Evolutionary conservation across 2,113 vertebrate genomes (phyloP).

Genomic region (Myiopsitta monachus): DNA sequence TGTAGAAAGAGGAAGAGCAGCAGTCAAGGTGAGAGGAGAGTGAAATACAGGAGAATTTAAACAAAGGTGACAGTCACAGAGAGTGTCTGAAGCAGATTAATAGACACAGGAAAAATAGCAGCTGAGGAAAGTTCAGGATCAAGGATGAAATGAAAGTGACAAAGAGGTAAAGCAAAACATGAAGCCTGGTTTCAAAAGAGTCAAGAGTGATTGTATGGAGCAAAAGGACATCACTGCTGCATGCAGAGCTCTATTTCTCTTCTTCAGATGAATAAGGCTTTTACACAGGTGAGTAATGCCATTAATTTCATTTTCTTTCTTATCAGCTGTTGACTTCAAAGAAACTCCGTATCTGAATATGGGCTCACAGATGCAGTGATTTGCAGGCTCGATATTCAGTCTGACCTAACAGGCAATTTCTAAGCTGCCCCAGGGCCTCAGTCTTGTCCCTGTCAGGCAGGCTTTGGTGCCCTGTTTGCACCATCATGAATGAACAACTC

Average conservation of each 20-base stretch:
- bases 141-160: background rate
- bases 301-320: background rate
- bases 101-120: background rate
- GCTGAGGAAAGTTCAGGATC: constrained; percentile 26
- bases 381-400: background rate
- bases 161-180: background rate
- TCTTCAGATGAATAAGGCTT: background rate
- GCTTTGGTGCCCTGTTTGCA: background rate
- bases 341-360: background rate
- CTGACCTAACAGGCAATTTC: background rate
- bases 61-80: background rate
- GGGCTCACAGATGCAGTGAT: background rate
- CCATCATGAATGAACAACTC: background rate
- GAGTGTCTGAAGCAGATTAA: constrained; percentile 25
- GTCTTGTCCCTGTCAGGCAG: background rate
- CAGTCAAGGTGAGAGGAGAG: constrained; percentile 27
- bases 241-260: background rate
- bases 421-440: background rate
- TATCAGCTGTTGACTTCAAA: background rate
- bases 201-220: background rate
- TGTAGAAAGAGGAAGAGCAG: background rate
- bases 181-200: background rate
- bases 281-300: background rate
- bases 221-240: background rate
- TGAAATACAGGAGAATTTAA: constrained; percentile 32